A percentile compares a stretch with the other conserved stretches of the same genome.
These are phyloP conservation scores for Thaumatotibia leucotreta DNA, from an alignment of 1,140 invertebrate genomes.

Conservation along the genomic window DNA sequence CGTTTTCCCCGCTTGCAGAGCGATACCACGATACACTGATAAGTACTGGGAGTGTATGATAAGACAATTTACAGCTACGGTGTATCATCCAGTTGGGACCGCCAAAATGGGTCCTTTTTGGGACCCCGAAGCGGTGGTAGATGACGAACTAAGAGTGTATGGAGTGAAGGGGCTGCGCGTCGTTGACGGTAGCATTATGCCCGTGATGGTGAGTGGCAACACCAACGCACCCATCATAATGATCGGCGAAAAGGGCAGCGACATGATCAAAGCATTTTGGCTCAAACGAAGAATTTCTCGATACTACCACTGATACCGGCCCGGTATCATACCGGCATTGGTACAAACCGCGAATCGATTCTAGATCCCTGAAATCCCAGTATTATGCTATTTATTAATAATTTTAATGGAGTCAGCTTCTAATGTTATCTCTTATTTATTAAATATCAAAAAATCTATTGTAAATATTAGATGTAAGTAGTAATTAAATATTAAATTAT, in stretches of 20 bases:
- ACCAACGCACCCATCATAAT: slow-evolving; percentile 91
- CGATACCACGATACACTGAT: slow-evolving; percentile 82
- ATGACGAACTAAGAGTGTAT: slow-evolving; percentile 88
- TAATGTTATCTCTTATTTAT: background rate
- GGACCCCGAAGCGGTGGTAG: slow-evolving; percentile 91
- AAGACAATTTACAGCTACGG: slow-evolving; percentile 85
- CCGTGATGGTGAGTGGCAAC: slow-evolving; percentile 84
- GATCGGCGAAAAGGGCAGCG: slow-evolving; percentile 90
- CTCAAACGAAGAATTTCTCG: slow-evolving; percentile 64
- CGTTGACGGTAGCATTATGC: slow-evolving; percentile 92
- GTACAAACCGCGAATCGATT: background rate
- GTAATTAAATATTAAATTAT: background rate
- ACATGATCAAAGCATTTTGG: slow-evolving; percentile 90
- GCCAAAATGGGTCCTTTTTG: slow-evolving; percentile 94
- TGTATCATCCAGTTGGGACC: slow-evolving; percentile 93
- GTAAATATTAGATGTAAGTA: background rate
- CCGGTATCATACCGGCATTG: no score
- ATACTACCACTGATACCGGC: slow-evolving; percentile 23
- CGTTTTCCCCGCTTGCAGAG: slow-evolving; percentile 84
- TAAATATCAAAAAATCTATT: background rate
- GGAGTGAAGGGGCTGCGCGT: slow-evolving; percentile 87
- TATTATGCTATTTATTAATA: background rate
- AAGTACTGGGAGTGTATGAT: slow-evolving; percentile 91
- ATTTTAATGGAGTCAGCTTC: background rate
- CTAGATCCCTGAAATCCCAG: background rate